phyloP scores from a whole-genome alignment of 2,113 vertebrate genomes.

The Lucifuga dentata region DNA sequence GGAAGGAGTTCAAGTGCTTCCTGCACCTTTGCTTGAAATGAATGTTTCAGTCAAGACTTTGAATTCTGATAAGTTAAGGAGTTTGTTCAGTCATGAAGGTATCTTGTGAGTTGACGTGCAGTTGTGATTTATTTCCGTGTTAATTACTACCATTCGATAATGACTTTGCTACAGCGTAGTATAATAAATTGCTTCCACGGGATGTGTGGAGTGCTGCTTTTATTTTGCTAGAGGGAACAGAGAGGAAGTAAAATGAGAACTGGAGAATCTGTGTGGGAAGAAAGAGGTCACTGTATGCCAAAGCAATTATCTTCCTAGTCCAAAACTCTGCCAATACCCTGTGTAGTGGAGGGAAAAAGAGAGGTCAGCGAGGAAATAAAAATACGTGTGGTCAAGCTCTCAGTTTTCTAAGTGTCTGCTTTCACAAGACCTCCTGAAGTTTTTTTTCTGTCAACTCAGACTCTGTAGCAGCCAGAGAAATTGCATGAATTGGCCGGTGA shows the following conservation, averaged over 20 bases:
- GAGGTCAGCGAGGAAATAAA: conserved; percentile 66
- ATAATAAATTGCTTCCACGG: conserved; percentile 48
- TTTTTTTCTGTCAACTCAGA: conserved; percentile 35
- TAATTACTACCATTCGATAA: conserved; percentile 64
- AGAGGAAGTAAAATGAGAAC: conserved; percentile 52
- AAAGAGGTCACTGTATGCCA: conserved; percentile 74
- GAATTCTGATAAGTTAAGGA: no score
- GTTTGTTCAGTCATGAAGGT: no score
- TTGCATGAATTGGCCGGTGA: conserved; percentile 3
- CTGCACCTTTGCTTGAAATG: conserved; percentile 14
- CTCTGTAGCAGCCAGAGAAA: neutral
- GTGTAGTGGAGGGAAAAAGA: conserved; percentile 50
- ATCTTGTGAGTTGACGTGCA: conserved; percentile 41
- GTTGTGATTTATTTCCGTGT: conserved; percentile 43
- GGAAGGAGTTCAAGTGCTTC: neutral
- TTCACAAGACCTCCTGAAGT: conserved; percentile 27
- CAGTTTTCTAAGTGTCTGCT: conserved; percentile 37
- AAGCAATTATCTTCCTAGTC: conserved; percentile 74
- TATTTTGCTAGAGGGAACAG: conserved; percentile 33
- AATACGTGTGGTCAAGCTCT: conserved; percentile 37
- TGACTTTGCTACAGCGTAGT: conserved; percentile 42
- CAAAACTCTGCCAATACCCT: conserved; percentile 59
- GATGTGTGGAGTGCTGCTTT: conserved; percentile 63
- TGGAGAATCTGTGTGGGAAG: conserved; percentile 69
- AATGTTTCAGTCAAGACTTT: no score